These are phyloP conservation scores for Cyanocitta stelleri DNA, from an alignment of 2,113 vertebrate species.

Conservation along the genomic window DNA sequence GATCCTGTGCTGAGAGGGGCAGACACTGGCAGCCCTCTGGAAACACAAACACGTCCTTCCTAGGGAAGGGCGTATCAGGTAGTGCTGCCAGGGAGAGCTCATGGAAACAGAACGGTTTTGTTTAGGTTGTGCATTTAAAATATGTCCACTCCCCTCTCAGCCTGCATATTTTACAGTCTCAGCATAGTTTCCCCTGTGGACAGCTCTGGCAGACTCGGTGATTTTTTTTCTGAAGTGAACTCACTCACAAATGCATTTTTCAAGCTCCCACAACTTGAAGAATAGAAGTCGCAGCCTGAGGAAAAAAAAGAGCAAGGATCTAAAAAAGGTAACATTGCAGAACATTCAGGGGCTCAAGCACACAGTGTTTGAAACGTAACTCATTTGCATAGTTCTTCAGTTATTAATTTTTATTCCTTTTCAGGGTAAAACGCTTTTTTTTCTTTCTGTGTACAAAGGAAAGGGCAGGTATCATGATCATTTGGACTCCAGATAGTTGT, in stretches of 20 bases:
- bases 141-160: slow-evolving; percentile 26
- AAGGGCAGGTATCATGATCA: neutral
- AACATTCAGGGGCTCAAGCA: neutral
- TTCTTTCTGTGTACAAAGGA: neutral
- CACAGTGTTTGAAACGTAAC: neutral
- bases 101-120: neutral
- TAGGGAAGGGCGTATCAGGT: neutral
- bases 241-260: slow-evolving; percentile 9
- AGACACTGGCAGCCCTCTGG: neutral
- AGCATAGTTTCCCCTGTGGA: slow-evolving; percentile 35
- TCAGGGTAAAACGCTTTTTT: neutral
- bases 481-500: neutral
- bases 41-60: neutral
- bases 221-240: neutral
- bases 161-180: slow-evolving; percentile 35
- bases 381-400: neutral
- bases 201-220: neutral
- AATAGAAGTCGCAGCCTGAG: neutral
- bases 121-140: slow-evolving; percentile 8
- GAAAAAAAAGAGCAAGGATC: neutral
- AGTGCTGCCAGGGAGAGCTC: neutral
- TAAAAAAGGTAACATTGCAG: accelerated
- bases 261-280: neutral
- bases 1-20: neutral
- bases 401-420: neutral